These are phyloP conservation scores for Malurus splendens DNA, from an alignment of 2,797 vertebrate genomes.

Conservation along the genomic window DNA sequence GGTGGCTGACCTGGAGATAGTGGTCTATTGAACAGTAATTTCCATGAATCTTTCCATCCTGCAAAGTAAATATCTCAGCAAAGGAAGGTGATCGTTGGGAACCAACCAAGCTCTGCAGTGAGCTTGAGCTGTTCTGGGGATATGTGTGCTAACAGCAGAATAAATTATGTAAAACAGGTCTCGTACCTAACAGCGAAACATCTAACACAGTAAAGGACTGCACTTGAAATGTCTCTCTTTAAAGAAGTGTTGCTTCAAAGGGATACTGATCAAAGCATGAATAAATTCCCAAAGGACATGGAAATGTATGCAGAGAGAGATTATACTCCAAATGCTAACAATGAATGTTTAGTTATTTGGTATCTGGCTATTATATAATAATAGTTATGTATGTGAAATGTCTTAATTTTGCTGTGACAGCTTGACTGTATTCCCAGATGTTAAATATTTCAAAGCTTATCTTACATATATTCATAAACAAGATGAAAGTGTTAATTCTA, in stretches of 20 bases:
- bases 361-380: constrained; percentile 70
- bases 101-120: neutral
- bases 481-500: constrained; percentile 68
- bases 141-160: constrained; percentile 64
- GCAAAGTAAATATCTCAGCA: constrained; percentile 3
- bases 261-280: constrained; percentile 83
- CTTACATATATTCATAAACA: constrained; percentile 56
- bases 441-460: constrained; percentile 56
- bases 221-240: constrained; percentile 77
- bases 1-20: neutral
- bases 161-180: constrained; percentile 78
- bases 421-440: constrained; percentile 53
- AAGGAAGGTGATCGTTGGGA: constrained; percentile 27
- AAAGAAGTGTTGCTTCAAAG: constrained; percentile 84
- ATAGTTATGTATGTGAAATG: constrained; percentile 41
- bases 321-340: constrained; percentile 75
- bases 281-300: constrained; percentile 76
- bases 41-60: neutral
- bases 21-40: neutral
- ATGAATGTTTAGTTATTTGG: constrained; percentile 77
- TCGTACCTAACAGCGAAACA: constrained; percentile 54
- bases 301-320: constrained; percentile 71
- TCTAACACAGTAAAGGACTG: constrained; percentile 74
- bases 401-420: constrained; percentile 67
- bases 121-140: neutral